These are phyloP conservation scores for Neoascia interrupta DNA, from an alignment of 2,888 invertebrate species.

Conservation along the genomic window DNA sequence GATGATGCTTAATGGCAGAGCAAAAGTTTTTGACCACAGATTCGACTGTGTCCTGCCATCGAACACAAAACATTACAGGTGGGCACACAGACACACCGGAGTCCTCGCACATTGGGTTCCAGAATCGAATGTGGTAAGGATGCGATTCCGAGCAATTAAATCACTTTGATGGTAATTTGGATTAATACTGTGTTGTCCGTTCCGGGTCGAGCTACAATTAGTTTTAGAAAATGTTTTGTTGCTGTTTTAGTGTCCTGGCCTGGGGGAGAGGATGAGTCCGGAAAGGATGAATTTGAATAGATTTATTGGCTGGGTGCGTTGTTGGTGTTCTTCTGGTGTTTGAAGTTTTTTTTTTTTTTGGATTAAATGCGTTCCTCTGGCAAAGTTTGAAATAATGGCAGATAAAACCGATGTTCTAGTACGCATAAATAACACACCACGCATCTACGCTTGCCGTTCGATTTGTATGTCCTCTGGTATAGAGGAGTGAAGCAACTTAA, in stretches of 20 bases:
- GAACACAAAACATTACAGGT: conserved; percentile 67
- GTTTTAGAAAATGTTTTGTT: conserved; percentile 73
- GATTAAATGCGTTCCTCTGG: conserved; percentile 2
- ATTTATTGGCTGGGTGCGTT: conserved; percentile 57
- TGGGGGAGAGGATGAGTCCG: conserved; percentile 18
- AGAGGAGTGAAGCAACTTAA: no score
- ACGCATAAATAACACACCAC: conserved; percentile 62
- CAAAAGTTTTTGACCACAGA: conserved; percentile 64
- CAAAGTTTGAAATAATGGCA: conserved; percentile 67
- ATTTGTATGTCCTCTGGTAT: no score
- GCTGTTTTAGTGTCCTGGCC: conserved; percentile 59
- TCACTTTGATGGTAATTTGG: conserved; percentile 80
- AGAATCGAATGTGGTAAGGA: conserved; percentile 74
- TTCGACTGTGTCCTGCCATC: conserved; percentile 35
- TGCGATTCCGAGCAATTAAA: conserved; percentile 80
- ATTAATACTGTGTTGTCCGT: conserved; percentile 79
- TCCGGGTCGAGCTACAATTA: conserved; percentile 76
- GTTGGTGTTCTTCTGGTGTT: conserved; percentile 17
- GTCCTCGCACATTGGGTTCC: conserved; percentile 42
- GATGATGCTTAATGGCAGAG: conserved; percentile 66
- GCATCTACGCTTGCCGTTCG: conserved; percentile 34
- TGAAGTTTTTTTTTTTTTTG: not conserved
- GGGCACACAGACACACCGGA: conserved; percentile 30
- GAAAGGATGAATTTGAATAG: conserved; percentile 51
- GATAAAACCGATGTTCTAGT: conserved; percentile 62